Percentiles rank a stretch among this genome's conserved stretches.
phyloP scores from a whole-genome alignment of 2,113 vertebrate species.

The Nerophis ophidion region DNA sequence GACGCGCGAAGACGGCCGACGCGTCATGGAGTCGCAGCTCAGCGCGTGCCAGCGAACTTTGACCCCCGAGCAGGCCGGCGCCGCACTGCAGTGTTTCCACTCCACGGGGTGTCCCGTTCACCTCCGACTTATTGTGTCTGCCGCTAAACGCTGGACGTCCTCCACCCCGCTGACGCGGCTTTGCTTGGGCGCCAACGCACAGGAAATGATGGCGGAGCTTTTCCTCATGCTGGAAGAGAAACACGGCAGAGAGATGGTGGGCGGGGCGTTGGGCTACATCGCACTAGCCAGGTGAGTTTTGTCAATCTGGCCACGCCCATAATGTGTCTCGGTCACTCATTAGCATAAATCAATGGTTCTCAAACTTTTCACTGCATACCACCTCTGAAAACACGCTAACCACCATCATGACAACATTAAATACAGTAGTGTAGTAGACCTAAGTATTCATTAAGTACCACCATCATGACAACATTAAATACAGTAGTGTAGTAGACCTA shows the following conservation, averaged over 20 bases:
- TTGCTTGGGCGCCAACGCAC: constrained; percentile 40
- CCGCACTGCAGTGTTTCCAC: constrained; percentile 58
- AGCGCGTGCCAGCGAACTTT: constrained; percentile 19
- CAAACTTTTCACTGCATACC: too few relatives aligned
- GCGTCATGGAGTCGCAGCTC: constrained; percentile 64
- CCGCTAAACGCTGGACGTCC: constrained; percentile 71
- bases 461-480: too few relatives aligned
- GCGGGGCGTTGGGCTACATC: constrained; percentile 70
- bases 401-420: too few relatives aligned
- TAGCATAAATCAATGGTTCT: too few relatives aligned
- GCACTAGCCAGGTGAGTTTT: constrained; percentile 55
- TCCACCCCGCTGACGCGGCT: constrained; percentile 49
- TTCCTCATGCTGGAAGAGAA: constrained; percentile 70
- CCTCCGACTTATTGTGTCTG: constrained; percentile 68
- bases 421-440: too few relatives aligned
- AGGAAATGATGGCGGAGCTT: constrained; percentile 62
- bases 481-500: too few relatives aligned
- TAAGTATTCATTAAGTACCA: too few relatives aligned
- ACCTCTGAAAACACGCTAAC: too few relatives aligned
- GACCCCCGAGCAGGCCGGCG: constrained; percentile 50
- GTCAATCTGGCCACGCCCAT: too few relatives aligned
- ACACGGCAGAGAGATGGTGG: constrained; percentile 71
- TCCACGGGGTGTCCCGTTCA: constrained; percentile 65
- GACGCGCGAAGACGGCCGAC: constrained; percentile 50
- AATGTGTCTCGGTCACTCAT: too few relatives aligned